Evolutionary conservation across 2,113 vertebrate species (phyloP), one percentile per base, ranked within the genome.

Genomic region (Notiomystis cincta): DNA sequence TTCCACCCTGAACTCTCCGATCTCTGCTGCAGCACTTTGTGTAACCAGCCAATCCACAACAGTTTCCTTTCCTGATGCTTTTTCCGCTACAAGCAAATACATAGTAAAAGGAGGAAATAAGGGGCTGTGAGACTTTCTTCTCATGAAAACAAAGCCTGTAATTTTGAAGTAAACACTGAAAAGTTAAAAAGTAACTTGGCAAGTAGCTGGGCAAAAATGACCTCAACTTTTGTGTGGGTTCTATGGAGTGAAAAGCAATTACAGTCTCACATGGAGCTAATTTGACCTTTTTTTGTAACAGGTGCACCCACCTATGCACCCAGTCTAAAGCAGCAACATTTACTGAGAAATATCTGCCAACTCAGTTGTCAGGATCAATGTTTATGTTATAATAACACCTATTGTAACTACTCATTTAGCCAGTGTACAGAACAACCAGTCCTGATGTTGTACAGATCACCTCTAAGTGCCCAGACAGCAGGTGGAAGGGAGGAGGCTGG

Each of bases 51-150:
- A 89, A 92, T 82, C 67, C 95, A 88, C 27, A 77, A 24, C 16
- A 11, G 40, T 53, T 96, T 94, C 93, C 90, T 90, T 92, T 78
- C 80, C 70, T 12, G 3, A 89, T 72, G 92, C 76, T 90, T 96
- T 94, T 97, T 94, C 93, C 72, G 57, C 80, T 93, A 84, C 60
- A 45, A 92, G 48, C 37, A 64, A 92, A 88, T 75, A 61, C 69
- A 64, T 8, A 57, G 92, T 64, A 87, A 89, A 94, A 87, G 72
- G 69, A 96, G 93, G 96, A 97, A 96, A 90, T 57, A 61, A 90
- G 82, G 7, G 54, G 69, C 44, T 65, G 45, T 31, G 80, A 81
- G 75, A 71, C 40, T 96, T 94, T 90, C 65, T 95, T 89, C 60
- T 67, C 40, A 4, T 3, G 35, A 78, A 92, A 96, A 94, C 93